Conservation (phyloP, 1,140 invertebrate genomes). For the Reticulitermes speratus region DNA sequence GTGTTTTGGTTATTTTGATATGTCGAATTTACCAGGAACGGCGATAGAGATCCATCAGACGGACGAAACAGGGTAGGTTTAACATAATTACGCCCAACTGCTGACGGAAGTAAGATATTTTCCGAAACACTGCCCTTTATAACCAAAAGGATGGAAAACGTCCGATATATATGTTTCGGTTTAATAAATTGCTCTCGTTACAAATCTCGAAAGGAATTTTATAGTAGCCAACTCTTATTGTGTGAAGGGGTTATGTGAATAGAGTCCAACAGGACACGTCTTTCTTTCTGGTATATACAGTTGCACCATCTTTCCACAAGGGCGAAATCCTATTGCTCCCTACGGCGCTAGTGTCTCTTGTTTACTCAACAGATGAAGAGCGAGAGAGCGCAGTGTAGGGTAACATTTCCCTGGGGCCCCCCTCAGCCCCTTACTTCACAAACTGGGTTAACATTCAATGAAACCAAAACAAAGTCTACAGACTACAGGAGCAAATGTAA, state of each 20-base stretch:
- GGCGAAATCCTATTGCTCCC: background rate
- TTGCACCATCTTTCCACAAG: background rate
- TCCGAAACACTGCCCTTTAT: too few species aligned
- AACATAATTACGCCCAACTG: too few species aligned
- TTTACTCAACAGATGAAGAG: conserved; percentile 14
- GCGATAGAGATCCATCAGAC: too few species aligned
- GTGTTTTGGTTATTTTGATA: too few species aligned
- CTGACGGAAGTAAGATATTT: too few species aligned
- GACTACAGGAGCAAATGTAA: background rate
- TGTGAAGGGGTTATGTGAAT: background rate
- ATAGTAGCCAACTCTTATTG: background rate
- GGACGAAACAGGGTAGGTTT: too few species aligned
- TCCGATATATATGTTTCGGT: too few species aligned
- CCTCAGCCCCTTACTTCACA: background rate
- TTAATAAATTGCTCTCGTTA: too few species aligned
- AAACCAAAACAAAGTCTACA: conserved; percentile 16
- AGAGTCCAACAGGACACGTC: background rate
- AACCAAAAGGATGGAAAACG: too few species aligned
- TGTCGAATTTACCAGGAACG: too few species aligned
- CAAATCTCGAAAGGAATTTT: too few species aligned
- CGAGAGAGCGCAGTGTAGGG: background rate
- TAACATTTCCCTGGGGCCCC: background rate
- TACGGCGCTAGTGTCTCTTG: background rate
- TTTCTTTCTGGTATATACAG: background rate
- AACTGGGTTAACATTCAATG: conserved; percentile 18